These are phyloP conservation scores for Formica exsecta DNA, from an alignment of 1,140 invertebrate genomes.

Conservation along the genomic window DNA sequence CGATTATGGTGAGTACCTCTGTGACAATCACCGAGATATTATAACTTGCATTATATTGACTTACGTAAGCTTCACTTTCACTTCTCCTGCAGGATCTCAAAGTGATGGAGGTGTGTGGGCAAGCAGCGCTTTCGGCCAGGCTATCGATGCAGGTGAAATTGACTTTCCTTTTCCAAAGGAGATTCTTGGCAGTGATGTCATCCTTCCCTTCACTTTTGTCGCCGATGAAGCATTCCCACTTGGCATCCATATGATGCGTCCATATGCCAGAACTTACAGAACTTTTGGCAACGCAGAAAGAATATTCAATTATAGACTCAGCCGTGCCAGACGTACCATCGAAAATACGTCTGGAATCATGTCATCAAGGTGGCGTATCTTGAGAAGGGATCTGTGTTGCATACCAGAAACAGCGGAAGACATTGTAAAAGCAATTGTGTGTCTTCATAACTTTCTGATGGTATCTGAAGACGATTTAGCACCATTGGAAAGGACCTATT, in stretches of 20 bases:
- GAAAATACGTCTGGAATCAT: conserved; percentile 7
- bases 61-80: not conserved
- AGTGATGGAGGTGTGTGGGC: conserved; percentile 4
- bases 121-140: not conserved
- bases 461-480: not conserved
- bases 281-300: not conserved
- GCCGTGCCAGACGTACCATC: not conserved
- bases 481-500: not conserved
- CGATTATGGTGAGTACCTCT: not conserved
- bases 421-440: not conserved
- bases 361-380: not conserved
- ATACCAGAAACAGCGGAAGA: not conserved
- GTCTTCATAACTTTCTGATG: conserved; percentile 19
- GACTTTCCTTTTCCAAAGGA: not conserved
- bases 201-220: not conserved
- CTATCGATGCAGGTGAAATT: not conserved
- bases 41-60: not conserved
- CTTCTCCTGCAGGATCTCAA: not conserved
- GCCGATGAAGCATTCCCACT: conserved; percentile 23
- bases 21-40: not conserved
- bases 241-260: not conserved
- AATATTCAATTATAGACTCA: not conserved
- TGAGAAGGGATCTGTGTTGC: conserved; percentile 5
- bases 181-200: not conserved
- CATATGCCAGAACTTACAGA: not conserved